Evolutionary conservation across 2,113 vertebrate genomes (phyloP).

Genomic region (Bombycilla garrulus): DNA sequence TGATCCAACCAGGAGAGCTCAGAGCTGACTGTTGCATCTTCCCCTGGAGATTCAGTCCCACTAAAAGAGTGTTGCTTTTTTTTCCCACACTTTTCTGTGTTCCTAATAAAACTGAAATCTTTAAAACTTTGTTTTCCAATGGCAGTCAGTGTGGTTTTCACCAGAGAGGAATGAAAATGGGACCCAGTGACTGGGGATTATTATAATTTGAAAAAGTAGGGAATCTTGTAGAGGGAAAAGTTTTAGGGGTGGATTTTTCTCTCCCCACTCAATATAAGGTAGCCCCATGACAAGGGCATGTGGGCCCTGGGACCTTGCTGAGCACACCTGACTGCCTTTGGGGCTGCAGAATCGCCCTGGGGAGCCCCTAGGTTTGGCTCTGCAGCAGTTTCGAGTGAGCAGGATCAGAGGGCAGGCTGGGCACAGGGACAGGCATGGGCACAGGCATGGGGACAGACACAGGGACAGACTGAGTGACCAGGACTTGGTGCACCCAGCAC

Average conservation of each 20-base stretch:
- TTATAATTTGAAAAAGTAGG: rapidly evolving
- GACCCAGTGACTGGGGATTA: not conserved
- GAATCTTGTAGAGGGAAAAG: not conserved
- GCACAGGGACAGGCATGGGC: not conserved
- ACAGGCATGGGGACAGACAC: not conserved
- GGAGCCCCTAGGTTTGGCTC: not conserved
- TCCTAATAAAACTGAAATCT: not conserved
- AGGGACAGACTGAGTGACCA: not conserved
- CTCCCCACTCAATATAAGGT: not conserved
- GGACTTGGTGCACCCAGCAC: not conserved
- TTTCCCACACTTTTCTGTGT: rapidly evolving
- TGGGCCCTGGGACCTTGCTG: not conserved
- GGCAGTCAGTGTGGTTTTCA: not conserved
- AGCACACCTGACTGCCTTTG: not conserved
- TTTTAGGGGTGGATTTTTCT: not conserved
- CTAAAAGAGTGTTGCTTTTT: not conserved
- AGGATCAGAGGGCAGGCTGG: not conserved
- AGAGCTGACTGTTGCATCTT: not conserved
- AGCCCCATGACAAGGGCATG: not conserved
- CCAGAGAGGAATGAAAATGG: not conserved
- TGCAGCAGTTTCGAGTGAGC: not conserved
- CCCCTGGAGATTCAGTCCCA: not conserved
- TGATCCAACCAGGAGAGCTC: not conserved
- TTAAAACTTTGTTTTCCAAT: not conserved
- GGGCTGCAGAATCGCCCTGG: not conserved